Evolutionary conservation across 2,888 invertebrate genomes (phyloP).

Genomic region (Agrilus cyanescens): DNA sequence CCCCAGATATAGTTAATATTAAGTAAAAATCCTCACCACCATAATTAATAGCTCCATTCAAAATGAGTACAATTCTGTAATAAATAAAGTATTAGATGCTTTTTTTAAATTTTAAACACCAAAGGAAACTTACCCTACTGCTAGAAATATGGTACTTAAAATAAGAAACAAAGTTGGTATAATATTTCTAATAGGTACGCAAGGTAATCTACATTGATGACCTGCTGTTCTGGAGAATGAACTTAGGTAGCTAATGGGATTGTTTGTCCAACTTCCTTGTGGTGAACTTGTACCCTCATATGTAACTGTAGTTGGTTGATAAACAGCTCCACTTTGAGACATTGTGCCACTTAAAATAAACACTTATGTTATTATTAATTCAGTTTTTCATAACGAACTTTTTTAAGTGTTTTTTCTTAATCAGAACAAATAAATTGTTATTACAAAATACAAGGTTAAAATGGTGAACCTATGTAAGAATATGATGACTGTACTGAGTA

Average conservation of each 20-base stretch:
- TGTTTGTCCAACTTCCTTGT: constrained; percentile 30
- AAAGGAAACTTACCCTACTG: constrained; percentile 24
- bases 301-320: constrained; percentile 68
- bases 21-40: constrained; percentile 26
- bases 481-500: no score
- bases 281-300: constrained; percentile 43
- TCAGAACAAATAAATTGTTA: no score
- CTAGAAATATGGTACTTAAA: constrained; percentile 28
- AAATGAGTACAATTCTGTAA: constrained; percentile 12
- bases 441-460: no score
- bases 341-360: constrained; percentile 33
- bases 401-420: no score
- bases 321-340: constrained; percentile 59
- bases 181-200: constrained; percentile 24
- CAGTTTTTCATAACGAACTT: no score
- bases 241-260: constrained; percentile 34
- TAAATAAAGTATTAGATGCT: not conserved
- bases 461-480: no score
- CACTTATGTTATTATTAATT: no score
- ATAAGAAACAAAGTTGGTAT: constrained; percentile 29
- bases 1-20: constrained; percentile 49
- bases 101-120: not conserved
- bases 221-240: constrained; percentile 43
- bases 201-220: constrained; percentile 44
- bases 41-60: constrained; percentile 6